Percentiles rank a stretch among this genome's conserved stretches.
Evolutionary conservation across 2,888 invertebrate genomes (phyloP).

Genomic region (Cheilosia vulpina): DNA sequence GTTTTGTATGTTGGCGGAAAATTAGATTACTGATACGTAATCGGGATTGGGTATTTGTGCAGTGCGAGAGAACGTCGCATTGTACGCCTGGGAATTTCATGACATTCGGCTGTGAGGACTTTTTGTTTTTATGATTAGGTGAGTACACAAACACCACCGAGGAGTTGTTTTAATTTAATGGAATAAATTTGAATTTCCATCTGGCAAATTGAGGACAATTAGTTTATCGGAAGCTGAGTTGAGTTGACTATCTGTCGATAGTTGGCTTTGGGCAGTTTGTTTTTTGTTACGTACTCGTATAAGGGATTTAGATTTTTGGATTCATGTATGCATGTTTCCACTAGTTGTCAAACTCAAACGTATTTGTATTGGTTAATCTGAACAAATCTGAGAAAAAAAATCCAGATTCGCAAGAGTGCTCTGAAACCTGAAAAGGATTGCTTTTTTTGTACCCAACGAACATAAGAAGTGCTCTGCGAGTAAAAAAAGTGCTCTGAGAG

Average conservation of each 20-base stretch:
- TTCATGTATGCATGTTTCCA: no score
- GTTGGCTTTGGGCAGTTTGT: not conserved
- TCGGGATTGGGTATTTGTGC: slow-evolving; percentile 20
- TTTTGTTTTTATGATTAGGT: slow-evolving; percentile 65
- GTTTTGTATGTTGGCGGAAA: slow-evolving; percentile 37
- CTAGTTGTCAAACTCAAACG: no score
- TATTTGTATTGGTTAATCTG: no score
- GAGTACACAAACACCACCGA: slow-evolving; percentile 21
- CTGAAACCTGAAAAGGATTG: no score
- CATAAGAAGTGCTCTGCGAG: no score
- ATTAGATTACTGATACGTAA: slow-evolving; percentile 56
- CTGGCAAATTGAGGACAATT: slow-evolving; percentile 12
- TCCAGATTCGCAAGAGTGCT: no score
- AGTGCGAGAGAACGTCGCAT: slow-evolving; percentile 23
- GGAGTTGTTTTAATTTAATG: slow-evolving; percentile 22
- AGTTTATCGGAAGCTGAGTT: not conserved
- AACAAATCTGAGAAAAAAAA: no score
- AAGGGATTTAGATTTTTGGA: no score
- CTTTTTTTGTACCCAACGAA: no score
- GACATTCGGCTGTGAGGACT: slow-evolving; percentile 57
- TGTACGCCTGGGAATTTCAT: slow-evolving; percentile 51
- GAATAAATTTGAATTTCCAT: slow-evolving; percentile 27
- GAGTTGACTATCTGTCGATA: not conserved
- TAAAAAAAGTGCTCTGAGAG: no score
- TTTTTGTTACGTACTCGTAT: no score